Percentiles rank a stretch among this genome's conserved stretches.
Conservation (phyloP, 2,888 invertebrate species). For the Scaeva pyrastri region DNA sequence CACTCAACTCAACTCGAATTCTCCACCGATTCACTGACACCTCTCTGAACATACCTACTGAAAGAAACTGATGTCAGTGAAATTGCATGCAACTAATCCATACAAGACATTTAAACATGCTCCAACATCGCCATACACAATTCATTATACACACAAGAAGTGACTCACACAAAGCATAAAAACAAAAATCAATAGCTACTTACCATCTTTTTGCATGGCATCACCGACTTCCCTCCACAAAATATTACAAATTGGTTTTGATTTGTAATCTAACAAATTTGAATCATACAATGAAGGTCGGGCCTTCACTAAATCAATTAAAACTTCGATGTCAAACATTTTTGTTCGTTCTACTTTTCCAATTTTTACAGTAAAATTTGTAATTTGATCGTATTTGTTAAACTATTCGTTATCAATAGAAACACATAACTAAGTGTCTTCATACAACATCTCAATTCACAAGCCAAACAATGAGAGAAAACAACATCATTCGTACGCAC, state of each 20-base stretch:
- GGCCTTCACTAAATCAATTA: slow-evolving; percentile 3
- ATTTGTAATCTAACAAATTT: neutral
- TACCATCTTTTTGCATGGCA: neutral
- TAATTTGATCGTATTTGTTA: no score
- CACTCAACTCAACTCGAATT: no score
- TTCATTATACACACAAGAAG: no score
- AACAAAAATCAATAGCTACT: neutral
- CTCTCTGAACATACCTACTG: no score
- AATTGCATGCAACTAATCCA: neutral
- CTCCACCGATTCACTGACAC: no score
- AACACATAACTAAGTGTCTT: no score
- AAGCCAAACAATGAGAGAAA: no score
- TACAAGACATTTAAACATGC: neutral
- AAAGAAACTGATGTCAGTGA: no score
- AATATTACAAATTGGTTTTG: neutral
- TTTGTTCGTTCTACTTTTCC: neutral
- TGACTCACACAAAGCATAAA: neutral
- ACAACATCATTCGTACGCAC: no score
- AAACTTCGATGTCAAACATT: neutral
- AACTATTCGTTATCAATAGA: no score
- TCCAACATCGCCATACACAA: no score
- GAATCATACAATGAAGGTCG: neutral
- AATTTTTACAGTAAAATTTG: neutral
- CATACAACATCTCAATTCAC: no score
- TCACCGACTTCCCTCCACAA: neutral